These are phyloP conservation scores for Eupristina koningsbergeri DNA, from an alignment of 1,140 invertebrate species.

Conservation along the genomic window DNA sequence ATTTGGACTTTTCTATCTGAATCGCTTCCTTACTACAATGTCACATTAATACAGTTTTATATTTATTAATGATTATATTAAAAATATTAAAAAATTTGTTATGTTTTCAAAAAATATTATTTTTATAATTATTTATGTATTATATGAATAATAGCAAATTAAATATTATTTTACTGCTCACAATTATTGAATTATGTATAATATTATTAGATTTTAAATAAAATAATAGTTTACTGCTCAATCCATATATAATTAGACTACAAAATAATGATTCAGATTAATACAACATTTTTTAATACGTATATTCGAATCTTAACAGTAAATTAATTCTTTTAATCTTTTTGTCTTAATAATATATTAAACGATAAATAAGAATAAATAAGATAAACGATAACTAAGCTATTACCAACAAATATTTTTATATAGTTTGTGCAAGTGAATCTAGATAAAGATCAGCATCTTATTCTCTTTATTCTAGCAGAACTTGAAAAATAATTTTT, in stretches of 20 bases:
- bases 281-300: neutral
- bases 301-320: neutral
- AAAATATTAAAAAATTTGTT: no score
- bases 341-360: neutral
- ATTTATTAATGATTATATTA: no score
- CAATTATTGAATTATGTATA: no score
- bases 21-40: neutral
- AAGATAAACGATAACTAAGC: neutral
- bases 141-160: no score
- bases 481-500: conserved; percentile 12
- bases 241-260: neutral
- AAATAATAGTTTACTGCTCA: neutral
- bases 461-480: no score
- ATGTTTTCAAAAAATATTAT: no score
- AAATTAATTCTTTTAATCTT: no score
- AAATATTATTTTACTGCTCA: no score
- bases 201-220: no score
- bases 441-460: neutral
- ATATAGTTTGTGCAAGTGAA: neutral
- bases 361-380: neutral
- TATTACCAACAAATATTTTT: neutral
- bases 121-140: no score
- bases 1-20: conserved; percentile 18
- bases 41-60: neutral
- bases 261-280: neutral